Evolutionary conservation across 1,140 invertebrate genomes (phyloP).

Genomic region (Oryzaephilus surinamensis): DNA sequence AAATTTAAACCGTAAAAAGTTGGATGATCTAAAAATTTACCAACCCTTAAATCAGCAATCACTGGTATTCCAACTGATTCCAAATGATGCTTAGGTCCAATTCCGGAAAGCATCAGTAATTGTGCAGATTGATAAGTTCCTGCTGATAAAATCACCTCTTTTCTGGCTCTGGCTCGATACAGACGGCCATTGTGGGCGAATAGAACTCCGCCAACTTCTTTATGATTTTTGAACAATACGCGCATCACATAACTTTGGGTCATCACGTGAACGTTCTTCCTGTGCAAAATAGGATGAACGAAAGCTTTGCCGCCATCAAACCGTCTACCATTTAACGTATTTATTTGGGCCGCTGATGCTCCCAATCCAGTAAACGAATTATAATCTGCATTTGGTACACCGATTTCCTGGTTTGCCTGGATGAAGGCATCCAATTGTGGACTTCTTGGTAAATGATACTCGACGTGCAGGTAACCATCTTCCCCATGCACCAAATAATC

Average conservation of each 20-base stretch:
- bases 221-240: constrained; percentile 50
- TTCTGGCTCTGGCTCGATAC: constrained; percentile 28
- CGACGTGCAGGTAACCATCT: constrained; percentile 3
- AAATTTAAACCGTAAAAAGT: constrained; percentile 69
- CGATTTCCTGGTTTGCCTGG: constrained; percentile 45
- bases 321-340: constrained; percentile 8
- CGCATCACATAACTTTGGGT: constrained; percentile 41
- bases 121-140: constrained; percentile 41
- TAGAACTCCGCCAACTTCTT: constrained; percentile 44
- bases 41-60: constrained; percentile 35
- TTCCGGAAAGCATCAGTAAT: constrained; percentile 47
- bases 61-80: constrained; percentile 35
- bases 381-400: constrained; percentile 40
- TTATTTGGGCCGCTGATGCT: constrained; percentile 3
- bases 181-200: constrained; percentile 31
- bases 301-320: constrained; percentile 11
- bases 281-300: constrained; percentile 20
- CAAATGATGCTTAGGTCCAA: constrained; percentile 42
- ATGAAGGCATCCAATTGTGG: constrained; percentile 39
- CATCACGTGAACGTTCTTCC: constrained; percentile 45
- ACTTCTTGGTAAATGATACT: constrained; percentile 31
- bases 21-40: constrained; percentile 69
- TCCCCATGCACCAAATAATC: constrained; percentile 5
- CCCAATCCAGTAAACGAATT: constrained; percentile 10
- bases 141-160: constrained; percentile 42